These are phyloP conservation scores for Lordiphosa andalusiaca DNA, from an alignment of 2,888 invertebrate genomes.

Conservation along the genomic window DNA sequence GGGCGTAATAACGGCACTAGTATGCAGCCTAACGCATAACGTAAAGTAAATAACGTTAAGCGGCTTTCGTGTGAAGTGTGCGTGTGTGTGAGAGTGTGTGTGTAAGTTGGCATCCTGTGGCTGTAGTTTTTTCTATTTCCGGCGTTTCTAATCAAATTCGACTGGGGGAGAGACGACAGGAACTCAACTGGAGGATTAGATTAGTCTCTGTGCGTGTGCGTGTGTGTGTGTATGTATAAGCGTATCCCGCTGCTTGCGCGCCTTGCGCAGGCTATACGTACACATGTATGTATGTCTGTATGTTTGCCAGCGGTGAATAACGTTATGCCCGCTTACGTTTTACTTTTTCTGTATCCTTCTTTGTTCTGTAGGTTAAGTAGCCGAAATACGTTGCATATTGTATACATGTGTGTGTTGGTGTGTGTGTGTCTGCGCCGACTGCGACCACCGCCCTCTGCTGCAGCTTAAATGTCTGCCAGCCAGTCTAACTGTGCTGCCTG, in stretches of 20 bases:
- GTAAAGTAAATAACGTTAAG: constrained; percentile 51
- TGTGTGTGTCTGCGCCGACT: constrained; percentile 26
- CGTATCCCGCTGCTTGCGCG: constrained; percentile 25
- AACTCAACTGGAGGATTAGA: constrained; percentile 37
- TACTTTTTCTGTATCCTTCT: constrained; percentile 36
- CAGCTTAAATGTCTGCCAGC: constrained; percentile 65
- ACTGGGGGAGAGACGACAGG: constrained; percentile 26
- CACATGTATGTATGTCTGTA: constrained; percentile 17
- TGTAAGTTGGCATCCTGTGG: constrained; percentile 33
- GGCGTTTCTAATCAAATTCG: constrained; percentile 34
- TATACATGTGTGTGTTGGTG: constrained; percentile 18
- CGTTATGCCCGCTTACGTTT: constrained; percentile 27
- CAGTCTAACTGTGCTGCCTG: constrained; percentile 63
- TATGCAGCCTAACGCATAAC: constrained; percentile 29
- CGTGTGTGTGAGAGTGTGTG: constrained; percentile 13
- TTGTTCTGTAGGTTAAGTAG: constrained; percentile 70
- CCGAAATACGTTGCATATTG: constrained; percentile 60
- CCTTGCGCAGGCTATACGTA: constrained; percentile 30
- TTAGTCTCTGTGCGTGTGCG: constrained; percentile 23
- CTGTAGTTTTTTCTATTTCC: constrained; percentile 44
- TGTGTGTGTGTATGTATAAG: constrained; percentile 16
- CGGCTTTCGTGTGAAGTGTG: constrained; percentile 24
- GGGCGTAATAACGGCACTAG: constrained; percentile 45
- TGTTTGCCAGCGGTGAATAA: constrained; percentile 18
- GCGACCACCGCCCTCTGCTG: constrained; percentile 70